phyloP scores from a whole-genome alignment of 2,797 vertebrate genomes.

The Sarcoramphus papa region DNA sequence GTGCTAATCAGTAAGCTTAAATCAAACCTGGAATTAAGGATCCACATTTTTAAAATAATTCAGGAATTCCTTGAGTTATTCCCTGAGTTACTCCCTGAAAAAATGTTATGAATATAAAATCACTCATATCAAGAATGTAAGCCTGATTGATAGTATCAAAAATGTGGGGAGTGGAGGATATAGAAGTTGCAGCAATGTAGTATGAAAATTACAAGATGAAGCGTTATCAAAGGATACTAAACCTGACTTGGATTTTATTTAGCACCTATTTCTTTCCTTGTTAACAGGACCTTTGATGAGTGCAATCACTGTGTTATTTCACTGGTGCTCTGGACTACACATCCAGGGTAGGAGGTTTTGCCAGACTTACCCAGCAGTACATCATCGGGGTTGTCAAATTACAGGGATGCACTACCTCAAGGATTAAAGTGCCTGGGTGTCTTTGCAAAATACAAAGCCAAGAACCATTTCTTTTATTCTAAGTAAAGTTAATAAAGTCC shows the following conservation, averaged over 20 bases:
- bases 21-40: neutral
- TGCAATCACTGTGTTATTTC: neutral
- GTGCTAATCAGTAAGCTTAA: neutral
- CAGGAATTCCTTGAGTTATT: neutral
- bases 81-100: neutral
- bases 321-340: neutral
- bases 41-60: neutral
- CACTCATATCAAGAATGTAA: neutral
- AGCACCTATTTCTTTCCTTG: neutral
- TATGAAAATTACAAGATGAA: neutral
- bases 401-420: neutral
- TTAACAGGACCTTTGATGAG: neutral
- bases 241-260: neutral
- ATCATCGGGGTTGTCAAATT: neutral
- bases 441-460: slow-evolving; percentile 3
- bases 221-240: neutral
- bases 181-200: neutral
- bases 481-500: neutral
- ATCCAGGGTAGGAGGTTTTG: neutral
- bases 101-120: neutral
- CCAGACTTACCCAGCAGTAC: neutral
- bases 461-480: neutral
- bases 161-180: neutral
- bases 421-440: neutral
- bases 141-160: neutral